Percentiles rank a stretch among this genome's conserved stretches.
These are phyloP conservation scores for Cynaeus angustus DNA, from an alignment of 2,888 invertebrate species.

Conservation along the genomic window DNA sequence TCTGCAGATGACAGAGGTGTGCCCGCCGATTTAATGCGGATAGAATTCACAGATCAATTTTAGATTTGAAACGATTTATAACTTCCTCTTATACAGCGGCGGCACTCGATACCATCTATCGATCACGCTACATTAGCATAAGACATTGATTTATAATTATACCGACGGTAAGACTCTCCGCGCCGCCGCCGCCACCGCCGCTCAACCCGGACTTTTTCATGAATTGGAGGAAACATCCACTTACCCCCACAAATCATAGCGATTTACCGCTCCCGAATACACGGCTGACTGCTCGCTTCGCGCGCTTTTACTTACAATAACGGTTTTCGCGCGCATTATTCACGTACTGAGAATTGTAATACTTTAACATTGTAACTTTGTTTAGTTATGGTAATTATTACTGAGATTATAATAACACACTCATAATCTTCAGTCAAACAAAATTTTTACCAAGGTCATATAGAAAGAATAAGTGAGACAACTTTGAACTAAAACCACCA, in stretches of 20 bases:
- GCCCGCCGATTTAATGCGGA: constrained; percentile 69
- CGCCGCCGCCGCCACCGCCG: constrained; percentile 45
- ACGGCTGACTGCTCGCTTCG: constrained; percentile 5
- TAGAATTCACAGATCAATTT: constrained; percentile 71
- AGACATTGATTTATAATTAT: constrained; percentile 73
- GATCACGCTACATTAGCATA: constrained; percentile 71
- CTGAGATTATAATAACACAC: no score
- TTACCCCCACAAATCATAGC: constrained; percentile 44
- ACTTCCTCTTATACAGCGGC: constrained; percentile 70
- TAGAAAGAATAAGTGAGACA: no score
- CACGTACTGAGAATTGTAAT: neutral
- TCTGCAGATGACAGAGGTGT: constrained; percentile 68
- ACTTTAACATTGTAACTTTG: no score
- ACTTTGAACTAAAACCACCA: no score
- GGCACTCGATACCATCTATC: constrained; percentile 69
- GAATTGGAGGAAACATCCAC: constrained; percentile 60
- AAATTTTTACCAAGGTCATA: no score
- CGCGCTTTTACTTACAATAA: constrained; percentile 10
- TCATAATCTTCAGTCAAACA: no score
- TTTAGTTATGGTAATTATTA: no score
- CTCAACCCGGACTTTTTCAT: constrained; percentile 56
- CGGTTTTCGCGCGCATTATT: constrained; percentile 1
- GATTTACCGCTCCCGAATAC: constrained; percentile 21
- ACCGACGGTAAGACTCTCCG: constrained; percentile 54
- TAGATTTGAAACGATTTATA: constrained; percentile 72